phyloP scores from a whole-genome alignment of 1,140 invertebrate species.

The Brachionus plicatilis region DNA sequence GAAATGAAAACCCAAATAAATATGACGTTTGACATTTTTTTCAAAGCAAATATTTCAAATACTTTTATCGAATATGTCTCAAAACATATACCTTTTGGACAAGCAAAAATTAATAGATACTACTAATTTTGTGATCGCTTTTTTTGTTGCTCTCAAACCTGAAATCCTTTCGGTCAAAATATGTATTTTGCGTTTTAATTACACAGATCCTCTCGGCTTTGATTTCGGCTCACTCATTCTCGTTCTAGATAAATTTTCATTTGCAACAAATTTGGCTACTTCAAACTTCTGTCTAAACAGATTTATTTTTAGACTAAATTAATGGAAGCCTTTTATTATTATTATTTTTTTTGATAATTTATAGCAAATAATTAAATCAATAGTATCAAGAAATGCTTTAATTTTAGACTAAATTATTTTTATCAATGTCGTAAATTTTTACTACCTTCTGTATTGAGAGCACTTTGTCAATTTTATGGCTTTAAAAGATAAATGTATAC shows the following conservation, averaged over 20 bases:
- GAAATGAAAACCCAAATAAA: not conserved
- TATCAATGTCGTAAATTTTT: not conserved
- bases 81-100: not conserved
- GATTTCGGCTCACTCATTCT: not conserved
- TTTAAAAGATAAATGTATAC: too few species aligned
- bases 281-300: not conserved
- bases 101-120: not conserved
- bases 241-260: not conserved
- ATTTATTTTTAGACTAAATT: not conserved
- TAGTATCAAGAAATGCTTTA: not conserved
- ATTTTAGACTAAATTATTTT: not conserved
- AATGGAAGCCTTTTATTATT: not conserved
- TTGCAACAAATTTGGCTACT: not conserved
- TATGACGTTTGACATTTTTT: not conserved
- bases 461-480: not conserved
- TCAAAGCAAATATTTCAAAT: not conserved
- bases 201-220: not conserved
- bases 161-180: not conserved
- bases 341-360: not conserved
- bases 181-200: not conserved
- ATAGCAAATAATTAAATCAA: not conserved
- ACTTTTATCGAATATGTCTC: not conserved
- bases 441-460: not conserved
- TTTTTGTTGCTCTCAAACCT: not conserved
- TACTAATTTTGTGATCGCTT: not conserved